phyloP scores from a whole-genome alignment of 2,113 vertebrate genomes.

The Myotis yumanensis region DNA sequence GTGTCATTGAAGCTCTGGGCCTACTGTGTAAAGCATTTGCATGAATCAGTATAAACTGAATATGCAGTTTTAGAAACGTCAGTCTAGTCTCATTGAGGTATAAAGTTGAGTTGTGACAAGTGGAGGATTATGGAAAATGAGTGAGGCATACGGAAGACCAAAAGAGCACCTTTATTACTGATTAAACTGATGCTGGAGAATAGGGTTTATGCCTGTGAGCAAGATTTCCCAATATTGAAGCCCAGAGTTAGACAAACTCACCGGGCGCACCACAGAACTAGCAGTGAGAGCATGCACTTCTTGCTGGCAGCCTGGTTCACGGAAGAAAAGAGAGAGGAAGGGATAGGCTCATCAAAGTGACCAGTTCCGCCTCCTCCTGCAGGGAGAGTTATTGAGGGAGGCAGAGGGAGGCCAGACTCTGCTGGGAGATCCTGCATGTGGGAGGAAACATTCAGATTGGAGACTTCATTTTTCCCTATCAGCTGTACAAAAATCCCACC shows the following conservation, averaged over 20 bases:
- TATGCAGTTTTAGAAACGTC: background rate
- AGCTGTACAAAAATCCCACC: background rate
- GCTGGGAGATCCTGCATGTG: background rate
- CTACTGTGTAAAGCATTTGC: background rate
- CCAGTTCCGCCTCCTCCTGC: accelerated
- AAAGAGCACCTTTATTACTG: background rate
- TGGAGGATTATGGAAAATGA: background rate
- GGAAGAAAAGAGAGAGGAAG: background rate
- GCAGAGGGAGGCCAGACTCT: background rate
- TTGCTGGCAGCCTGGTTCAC: background rate
- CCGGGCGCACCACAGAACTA: background rate
- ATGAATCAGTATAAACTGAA: background rate
- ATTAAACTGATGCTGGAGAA: background rate
- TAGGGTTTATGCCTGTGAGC: background rate
- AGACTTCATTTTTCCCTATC: background rate
- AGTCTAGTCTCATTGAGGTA: background rate
- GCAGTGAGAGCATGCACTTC: background rate
- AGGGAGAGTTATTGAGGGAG: background rate
- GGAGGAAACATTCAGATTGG: background rate
- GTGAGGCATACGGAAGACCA: background rate
- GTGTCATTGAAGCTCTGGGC: background rate
- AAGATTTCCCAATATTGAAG: background rate
- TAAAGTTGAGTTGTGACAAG: background rate
- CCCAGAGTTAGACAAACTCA: background rate
- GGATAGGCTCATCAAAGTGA: background rate